Percentiles rank a stretch among this genome's conserved stretches.
Conservation (phyloP, 2,113 vertebrate species). For the Reinhardtius hippoglossoides region DNA sequence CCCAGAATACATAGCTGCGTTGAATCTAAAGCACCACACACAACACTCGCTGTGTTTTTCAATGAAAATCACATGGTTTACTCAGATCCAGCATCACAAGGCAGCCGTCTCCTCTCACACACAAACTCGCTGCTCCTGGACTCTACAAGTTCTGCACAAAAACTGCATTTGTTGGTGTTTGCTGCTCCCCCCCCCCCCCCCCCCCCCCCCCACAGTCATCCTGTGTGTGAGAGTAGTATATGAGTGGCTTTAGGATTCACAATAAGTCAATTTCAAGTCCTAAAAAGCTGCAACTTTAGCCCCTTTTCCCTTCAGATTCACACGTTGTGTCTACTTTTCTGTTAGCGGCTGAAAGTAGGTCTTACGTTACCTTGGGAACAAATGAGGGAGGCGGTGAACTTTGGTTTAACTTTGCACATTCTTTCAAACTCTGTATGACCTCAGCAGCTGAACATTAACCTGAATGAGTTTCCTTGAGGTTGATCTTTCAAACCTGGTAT, state of each 20-base stretch:
- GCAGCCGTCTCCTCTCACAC: slow-evolving; percentile 7
- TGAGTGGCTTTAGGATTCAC: neutral
- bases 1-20: neutral
- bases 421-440: slow-evolving; percentile 4
- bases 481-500: slow-evolving; percentile 7
- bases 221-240: too few species aligned
- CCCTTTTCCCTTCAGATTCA: neutral
- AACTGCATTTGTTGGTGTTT: neutral
- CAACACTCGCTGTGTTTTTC: slow-evolving; percentile 14
- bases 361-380: neutral
- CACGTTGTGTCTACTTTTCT: neutral
- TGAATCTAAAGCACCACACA: neutral
- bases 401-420: neutral
- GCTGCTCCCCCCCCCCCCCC: neutral
- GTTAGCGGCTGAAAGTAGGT: neutral
- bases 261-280: neutral
- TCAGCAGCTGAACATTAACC: slow-evolving; percentile 9
- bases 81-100: slow-evolving; percentile 36
- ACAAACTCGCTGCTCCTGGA: slow-evolving; percentile 1
- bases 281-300: neutral
- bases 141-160: neutral
- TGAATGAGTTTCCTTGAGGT: neutral
- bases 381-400: neutral
- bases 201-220: neutral
- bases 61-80: slow-evolving; percentile 46